These are phyloP conservation scores for Bovichtus variegatus DNA, from an alignment of 2,797 vertebrate species.

Conservation along the genomic window DNA sequence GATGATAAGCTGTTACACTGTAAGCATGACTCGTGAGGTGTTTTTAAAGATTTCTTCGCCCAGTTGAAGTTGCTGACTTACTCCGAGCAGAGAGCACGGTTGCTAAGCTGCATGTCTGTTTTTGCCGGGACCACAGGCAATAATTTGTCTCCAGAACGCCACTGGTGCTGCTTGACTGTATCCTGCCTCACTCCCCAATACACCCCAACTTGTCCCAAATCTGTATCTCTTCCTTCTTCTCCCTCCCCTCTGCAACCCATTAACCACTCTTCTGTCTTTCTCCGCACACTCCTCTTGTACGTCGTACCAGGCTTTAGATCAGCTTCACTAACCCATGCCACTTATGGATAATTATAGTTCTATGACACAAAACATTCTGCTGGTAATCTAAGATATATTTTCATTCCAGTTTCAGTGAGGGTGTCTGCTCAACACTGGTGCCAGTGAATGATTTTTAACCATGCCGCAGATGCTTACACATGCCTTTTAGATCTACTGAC, in stretches of 20 bases:
- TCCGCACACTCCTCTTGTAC: conserved; percentile 63
- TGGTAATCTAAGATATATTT: not conserved
- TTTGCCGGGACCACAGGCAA: conserved; percentile 55
- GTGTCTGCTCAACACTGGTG: conserved; percentile 16
- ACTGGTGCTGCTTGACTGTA: conserved; percentile 92
- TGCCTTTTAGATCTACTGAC: not conserved
- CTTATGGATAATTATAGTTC: not conserved
- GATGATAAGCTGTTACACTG: conserved; percentile 23
- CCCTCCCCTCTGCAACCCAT: conserved; percentile 72
- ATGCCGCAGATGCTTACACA: conserved; percentile 31
- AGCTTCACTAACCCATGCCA: conserved; percentile 77
- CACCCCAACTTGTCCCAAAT: conserved; percentile 33
- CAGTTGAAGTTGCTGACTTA: conserved; percentile 90
- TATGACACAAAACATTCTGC: conserved; percentile 4
- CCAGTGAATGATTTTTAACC: conserved; percentile 19
- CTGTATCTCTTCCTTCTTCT: conserved; percentile 49
- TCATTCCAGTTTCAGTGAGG: not conserved
- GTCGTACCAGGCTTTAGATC: conserved; percentile 58
- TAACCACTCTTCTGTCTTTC: conserved; percentile 72
- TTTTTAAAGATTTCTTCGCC: conserved; percentile 17
- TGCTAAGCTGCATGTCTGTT: conserved; percentile 76
- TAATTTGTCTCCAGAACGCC: conserved; percentile 73
- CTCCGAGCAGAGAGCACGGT: conserved; percentile 73
- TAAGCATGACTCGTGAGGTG: conserved; percentile 59
- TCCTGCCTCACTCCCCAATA: conserved; percentile 71